Evolutionary conservation across 30 jellyfish, hydroid and myxozoan genomes (phyloP).

Genomic region (Phacellophora camtschatica): DNA sequence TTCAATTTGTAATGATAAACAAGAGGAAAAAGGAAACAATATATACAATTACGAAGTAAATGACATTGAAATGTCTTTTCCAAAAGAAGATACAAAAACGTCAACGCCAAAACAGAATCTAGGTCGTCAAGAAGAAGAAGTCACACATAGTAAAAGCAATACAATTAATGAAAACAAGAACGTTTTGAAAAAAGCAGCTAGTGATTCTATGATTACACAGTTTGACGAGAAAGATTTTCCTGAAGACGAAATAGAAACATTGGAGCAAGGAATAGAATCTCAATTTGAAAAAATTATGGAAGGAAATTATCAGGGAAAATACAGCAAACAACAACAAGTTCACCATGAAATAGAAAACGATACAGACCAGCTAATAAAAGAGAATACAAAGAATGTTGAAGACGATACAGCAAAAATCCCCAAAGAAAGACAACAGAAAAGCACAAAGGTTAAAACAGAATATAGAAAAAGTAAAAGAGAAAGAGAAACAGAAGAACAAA

Average conservation of each 20-base stretch:
- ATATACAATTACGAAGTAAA: not conserved
- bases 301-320: not conserved
- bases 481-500: not conserved
- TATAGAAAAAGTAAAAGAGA: not conserved
- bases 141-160: not conserved
- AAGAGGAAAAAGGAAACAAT: not conserved
- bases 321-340: not conserved
- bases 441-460: not conserved
- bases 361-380: not conserved
- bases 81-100: not conserved
- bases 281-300: not conserved
- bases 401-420: not conserved
- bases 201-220: slow-evolving; percentile 27
- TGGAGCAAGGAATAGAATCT: not conserved
- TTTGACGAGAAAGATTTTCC: slow-evolving; percentile 1
- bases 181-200: not conserved
- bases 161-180: not conserved
- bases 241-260: not conserved
- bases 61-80: not conserved
- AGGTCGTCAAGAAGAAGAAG: not conserved
- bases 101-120: not conserved
- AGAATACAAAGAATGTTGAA: not conserved
- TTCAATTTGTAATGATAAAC: not conserved
- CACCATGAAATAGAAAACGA: not conserved
- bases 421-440: not conserved